phyloP scores from a whole-genome alignment of 2,888 invertebrate species.

The Lasius fuliginosus region DNA sequence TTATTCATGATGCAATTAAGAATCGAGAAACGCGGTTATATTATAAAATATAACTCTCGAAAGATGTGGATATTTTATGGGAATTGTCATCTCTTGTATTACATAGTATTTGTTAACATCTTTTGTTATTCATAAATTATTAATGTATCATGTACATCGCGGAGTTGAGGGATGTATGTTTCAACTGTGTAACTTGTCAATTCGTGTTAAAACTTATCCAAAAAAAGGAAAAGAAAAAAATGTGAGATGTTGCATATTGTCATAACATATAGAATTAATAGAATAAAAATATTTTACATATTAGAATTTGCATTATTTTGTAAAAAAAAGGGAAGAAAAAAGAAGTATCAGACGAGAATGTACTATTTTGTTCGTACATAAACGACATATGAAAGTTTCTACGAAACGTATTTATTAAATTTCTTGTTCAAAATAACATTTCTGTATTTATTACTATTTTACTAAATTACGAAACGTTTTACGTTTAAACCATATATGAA shows the following conservation, averaged over 20 bases:
- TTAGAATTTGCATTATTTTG: slow-evolving; percentile 53
- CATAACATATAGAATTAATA: slow-evolving; percentile 59
- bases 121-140: slow-evolving; percentile 39
- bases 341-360: background rate
- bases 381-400: background rate
- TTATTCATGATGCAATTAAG: slow-evolving; percentile 24
- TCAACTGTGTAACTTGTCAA: slow-evolving; percentile 68
- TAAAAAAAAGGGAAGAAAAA: slow-evolving; percentile 10
- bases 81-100: background rate
- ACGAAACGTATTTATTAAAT: slow-evolving; percentile 25
- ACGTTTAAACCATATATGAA: slow-evolving; percentile 4
- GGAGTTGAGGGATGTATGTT: slow-evolving; percentile 50
- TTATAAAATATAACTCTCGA: slow-evolving; percentile 19
- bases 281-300: slow-evolving; percentile 78
- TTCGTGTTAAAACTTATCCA: slow-evolving; percentile 63
- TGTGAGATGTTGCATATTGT: slow-evolving; percentile 66
- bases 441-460: slow-evolving; percentile 27
- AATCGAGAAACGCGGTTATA: background rate
- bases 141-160: slow-evolving; percentile 30
- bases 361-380: slow-evolving; percentile 31
- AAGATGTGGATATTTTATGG: slow-evolving; percentile 16
- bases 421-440: slow-evolving; percentile 30
- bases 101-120: slow-evolving; percentile 15
- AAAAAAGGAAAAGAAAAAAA: slow-evolving; percentile 26
- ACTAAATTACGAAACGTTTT: background rate